These are phyloP conservation scores for Latrodectus hesperus DNA, from an alignment of 2,888 invertebrate genomes.

Conservation along the genomic window DNA sequence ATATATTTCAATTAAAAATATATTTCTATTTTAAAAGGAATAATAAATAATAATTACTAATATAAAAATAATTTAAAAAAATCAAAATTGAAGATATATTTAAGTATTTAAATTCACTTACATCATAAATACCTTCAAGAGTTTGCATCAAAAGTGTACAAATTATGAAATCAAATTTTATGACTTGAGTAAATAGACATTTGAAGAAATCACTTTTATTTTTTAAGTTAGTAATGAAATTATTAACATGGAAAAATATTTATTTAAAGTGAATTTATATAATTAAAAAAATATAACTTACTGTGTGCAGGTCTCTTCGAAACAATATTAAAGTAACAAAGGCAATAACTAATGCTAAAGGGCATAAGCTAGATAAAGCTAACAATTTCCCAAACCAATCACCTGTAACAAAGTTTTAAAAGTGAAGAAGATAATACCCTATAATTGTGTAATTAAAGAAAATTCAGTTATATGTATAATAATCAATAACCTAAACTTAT, in stretches of 20 bases:
- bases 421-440: not conserved
- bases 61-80: too few species aligned
- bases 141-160: too few species aligned
- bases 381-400: conserved; percentile 87
- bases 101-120: too few species aligned
- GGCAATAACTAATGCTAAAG: conserved; percentile 87
- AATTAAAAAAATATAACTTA: conserved; percentile 76
- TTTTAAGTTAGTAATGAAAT: too few species aligned
- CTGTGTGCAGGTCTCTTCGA: conserved; percentile 92
- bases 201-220: too few species aligned
- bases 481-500: not conserved
- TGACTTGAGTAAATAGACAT: too few species aligned
- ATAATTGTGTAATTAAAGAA: not conserved
- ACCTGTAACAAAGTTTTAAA: conserved; percentile 79
- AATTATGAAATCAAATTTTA: too few species aligned
- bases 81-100: too few species aligned
- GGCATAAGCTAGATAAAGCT: conserved; percentile 87
- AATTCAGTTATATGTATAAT: not conserved
- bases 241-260: not conserved
- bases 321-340: conserved; percentile 89
- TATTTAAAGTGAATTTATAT: not conserved
- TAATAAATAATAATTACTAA: too few species aligned
- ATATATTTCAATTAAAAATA: too few species aligned
- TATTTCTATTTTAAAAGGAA: too few species aligned
- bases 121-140: too few species aligned